Conservation (phyloP, 2,888 invertebrate genomes). For the Spodoptera picta region DNA sequence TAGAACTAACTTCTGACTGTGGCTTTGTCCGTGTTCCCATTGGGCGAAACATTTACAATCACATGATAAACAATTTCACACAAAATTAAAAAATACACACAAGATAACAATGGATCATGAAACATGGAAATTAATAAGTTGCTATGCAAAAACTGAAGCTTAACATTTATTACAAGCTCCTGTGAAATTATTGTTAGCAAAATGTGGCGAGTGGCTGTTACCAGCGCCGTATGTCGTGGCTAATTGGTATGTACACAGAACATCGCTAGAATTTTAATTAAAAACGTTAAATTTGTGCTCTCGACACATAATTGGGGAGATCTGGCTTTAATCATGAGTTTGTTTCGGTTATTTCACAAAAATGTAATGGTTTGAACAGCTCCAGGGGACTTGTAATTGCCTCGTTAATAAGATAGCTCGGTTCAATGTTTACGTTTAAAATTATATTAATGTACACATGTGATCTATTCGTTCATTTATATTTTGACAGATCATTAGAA, state of each 20-base stretch:
- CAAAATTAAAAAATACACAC: too few species aligned
- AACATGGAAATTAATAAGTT: constrained; percentile 23
- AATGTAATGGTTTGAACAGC: constrained; percentile 14
- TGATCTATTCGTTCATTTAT: not conserved
- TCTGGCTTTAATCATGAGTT: constrained; percentile 46
- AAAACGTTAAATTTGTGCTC: constrained; percentile 48
- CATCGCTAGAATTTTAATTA: constrained; percentile 51
- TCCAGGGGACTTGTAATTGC: constrained; percentile 5
- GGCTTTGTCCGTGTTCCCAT: too few species aligned
- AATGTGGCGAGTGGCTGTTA: constrained; percentile 22
- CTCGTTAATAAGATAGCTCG: constrained; percentile 14
- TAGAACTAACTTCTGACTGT: too few species aligned
- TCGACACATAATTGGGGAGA: constrained; percentile 53
- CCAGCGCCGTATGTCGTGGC: constrained; percentile 6
- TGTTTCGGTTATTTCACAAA: constrained; percentile 39
- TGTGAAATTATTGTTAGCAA: constrained; percentile 39
- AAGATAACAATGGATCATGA: constrained; percentile 4
- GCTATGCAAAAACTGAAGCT: constrained; percentile 6
- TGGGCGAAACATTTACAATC: too few species aligned
- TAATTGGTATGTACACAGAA: constrained; percentile 41
- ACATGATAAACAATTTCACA: too few species aligned
- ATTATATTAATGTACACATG: not conserved
- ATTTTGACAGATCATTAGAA: too few species aligned
- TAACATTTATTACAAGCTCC: constrained; percentile 32
- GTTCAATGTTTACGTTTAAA: constrained; percentile 1